Evolutionary conservation across 2,888 invertebrate genomes (phyloP).

Genomic region (Notocelia uddmanniana): DNA sequence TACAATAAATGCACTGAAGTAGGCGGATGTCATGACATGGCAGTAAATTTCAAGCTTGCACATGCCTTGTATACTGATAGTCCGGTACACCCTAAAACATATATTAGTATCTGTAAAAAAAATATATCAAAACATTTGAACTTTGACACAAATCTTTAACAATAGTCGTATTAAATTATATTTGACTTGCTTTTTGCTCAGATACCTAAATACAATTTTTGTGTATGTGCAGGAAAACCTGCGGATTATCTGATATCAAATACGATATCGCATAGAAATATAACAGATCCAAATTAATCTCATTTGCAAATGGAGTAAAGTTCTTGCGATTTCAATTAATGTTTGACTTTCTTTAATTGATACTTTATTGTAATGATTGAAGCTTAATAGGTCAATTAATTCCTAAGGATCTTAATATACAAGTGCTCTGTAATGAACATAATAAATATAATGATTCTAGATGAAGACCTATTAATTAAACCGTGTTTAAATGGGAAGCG

Average conservation of each 20-base stretch:
- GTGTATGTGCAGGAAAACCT: conserved; percentile 7
- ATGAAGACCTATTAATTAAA: conserved; percentile 3
- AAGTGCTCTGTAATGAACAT: not conserved
- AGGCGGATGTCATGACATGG: too few species aligned
- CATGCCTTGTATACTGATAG: not conserved
- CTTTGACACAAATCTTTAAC: too few species aligned
- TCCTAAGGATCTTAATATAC: conserved; percentile 18
- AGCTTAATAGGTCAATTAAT: conserved; percentile 41
- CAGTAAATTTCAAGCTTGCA: not conserved
- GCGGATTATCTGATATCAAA: conserved; percentile 28
- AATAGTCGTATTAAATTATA: not conserved
- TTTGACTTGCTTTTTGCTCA: too few species aligned
- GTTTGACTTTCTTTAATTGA: conserved; percentile 32
- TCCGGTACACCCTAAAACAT: not conserved
- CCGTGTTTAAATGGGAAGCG: not conserved
- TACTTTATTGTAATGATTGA: conserved; percentile 26
- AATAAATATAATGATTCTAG: not conserved
- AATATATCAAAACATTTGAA: not conserved
- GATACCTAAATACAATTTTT: not conserved
- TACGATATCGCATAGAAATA: conserved; percentile 13
- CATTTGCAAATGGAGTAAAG: conserved; percentile 37
- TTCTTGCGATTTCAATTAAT: conserved; percentile 28
- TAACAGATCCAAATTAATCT: conserved; percentile 15
- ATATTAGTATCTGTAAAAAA: not conserved
- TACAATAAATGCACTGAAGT: not conserved